Conservation (phyloP, 2,888 invertebrate genomes). For the Crossocerus cetratus region DNA sequence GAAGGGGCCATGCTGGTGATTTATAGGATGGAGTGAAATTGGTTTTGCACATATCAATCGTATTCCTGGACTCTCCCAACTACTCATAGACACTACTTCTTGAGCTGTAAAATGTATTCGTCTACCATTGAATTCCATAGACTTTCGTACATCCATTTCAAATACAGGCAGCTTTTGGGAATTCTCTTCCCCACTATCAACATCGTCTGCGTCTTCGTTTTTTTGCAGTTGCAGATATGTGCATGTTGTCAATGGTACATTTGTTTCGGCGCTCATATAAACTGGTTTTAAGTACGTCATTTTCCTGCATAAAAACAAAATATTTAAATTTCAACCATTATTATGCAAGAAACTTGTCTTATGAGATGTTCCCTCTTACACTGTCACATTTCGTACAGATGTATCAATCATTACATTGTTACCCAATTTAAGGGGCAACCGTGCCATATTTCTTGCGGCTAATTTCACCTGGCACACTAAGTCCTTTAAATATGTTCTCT, state of each 20-base stretch:
- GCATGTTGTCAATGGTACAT: constrained; percentile 43
- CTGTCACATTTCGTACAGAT: constrained; percentile 33
- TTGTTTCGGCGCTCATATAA: constrained; percentile 44
- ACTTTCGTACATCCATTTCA: constrained; percentile 21
- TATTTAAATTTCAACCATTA: not conserved
- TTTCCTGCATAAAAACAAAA: constrained; percentile 42
- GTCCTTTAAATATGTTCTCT: constrained; percentile 41
- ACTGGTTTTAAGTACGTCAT: constrained; percentile 41
- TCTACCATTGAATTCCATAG: constrained; percentile 27
- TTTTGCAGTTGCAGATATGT: constrained; percentile 18
- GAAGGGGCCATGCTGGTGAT: constrained; percentile 43
- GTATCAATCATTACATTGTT: constrained; percentile 41
- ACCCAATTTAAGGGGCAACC: constrained; percentile 47
- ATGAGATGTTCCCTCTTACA: constrained; percentile 40
- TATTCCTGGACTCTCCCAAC: constrained; percentile 36
- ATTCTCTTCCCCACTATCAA: not conserved
- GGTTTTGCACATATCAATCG: constrained; percentile 52
- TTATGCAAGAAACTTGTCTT: not conserved
- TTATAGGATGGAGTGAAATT: constrained; percentile 29
- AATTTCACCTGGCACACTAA: constrained; percentile 53
- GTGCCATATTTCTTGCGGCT: constrained; percentile 49
- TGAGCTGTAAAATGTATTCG: constrained; percentile 41
- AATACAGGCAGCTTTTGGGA: not conserved
- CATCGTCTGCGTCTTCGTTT: not conserved
- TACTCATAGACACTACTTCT: constrained; percentile 34